Base-by-base conservation (phyloP, 1,140 invertebrate genomes). In the Penaeus vannamei region DNA sequence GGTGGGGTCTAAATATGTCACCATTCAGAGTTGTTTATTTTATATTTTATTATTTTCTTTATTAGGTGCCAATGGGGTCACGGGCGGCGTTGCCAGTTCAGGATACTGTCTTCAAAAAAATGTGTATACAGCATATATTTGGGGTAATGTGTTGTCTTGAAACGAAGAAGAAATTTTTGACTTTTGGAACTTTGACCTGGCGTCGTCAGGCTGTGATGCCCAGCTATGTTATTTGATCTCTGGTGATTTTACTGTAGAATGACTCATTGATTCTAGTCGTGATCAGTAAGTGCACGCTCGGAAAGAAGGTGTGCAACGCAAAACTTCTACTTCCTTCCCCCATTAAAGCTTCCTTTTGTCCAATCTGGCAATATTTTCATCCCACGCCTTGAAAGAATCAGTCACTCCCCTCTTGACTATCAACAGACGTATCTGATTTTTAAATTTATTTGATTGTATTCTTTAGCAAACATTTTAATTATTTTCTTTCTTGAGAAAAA, bases 201-300 rank as follows among this genome's bases (percentile, higher is more conserved):
- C 23, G 26, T 80, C n/a, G 64, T 32, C 36, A 80, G 53, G 26
- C 61, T 87, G 29, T 69, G 61, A 82, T 81, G 76, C 61, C 85
- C 85, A 62, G 64, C 61, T 82, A 69, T 62, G 80, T 87, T 64
- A 46, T 42, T 81, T 87, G 85, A 87, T 87, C 85, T 87, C 85
- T 60, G 79, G 61, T 87, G 61, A 82, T 69, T 80, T 87, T 87
- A 77, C 32, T 81, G 62, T 87, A 69, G 77, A 87, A 87, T 84
- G 87, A 89, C 87, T 89, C 87, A 79, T 84, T 89, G 87, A 89
- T 85, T 89, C 87, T 89, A 89, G 87, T 89, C 87, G 81, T 79
- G 72, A 66, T 88, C 82, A 84, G 82, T 77, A 86, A 42, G 29
- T 53, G 23, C 26, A 36, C 53, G 29, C 42, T 32, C 32, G 86